Evolutionary conservation across 2,797 vertebrate genomes (phyloP).

Genomic region (Sebastes steindachneri): DNA sequence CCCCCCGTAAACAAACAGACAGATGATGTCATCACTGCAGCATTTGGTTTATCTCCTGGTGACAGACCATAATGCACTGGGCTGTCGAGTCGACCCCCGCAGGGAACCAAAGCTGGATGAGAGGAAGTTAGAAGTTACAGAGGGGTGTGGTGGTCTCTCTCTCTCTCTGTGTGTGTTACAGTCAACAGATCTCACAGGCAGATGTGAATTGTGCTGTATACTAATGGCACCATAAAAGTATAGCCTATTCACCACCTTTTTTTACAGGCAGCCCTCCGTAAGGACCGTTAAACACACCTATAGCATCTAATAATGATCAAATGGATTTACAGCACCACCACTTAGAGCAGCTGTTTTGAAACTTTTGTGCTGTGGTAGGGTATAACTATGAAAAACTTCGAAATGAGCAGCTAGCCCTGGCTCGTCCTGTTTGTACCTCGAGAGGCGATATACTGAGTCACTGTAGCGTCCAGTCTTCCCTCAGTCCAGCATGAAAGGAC

Average conservation of each 20-base stretch:
- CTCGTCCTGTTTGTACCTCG: too few relatives aligned
- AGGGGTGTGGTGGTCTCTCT: neutral
- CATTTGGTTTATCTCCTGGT: conserved; percentile 73
- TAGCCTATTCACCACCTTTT: neutral
- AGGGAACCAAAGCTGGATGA: conserved; percentile 26
- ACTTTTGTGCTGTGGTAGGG: neutral
- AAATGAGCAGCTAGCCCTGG: too few relatives aligned
- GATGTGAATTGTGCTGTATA: conserved; percentile 34
- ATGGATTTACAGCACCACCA: neutral
- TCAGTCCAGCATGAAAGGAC: too few relatives aligned
- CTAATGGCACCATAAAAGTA: conserved; percentile 5
- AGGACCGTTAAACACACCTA: neutral
- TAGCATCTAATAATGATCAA: neutral
- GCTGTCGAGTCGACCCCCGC: conserved; percentile 42
- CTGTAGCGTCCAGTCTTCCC: too few relatives aligned
- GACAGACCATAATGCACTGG: conserved; percentile 59
- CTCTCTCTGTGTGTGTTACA: conserved; percentile 9
- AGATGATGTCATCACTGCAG: conserved; percentile 62
- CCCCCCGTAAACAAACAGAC: conserved; percentile 64
- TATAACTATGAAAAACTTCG: neutral
- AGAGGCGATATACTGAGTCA: neutral
- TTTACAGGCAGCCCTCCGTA: neutral
- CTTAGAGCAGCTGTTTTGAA: neutral
- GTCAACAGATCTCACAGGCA: conserved; percentile 27
- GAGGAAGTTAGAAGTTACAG: conserved; percentile 55